A percentile compares a stretch with the other conserved stretches of the same genome.
phyloP scores from a whole-genome alignment of 2,888 invertebrate genomes.

The Drosophila nigricruria region DNA sequence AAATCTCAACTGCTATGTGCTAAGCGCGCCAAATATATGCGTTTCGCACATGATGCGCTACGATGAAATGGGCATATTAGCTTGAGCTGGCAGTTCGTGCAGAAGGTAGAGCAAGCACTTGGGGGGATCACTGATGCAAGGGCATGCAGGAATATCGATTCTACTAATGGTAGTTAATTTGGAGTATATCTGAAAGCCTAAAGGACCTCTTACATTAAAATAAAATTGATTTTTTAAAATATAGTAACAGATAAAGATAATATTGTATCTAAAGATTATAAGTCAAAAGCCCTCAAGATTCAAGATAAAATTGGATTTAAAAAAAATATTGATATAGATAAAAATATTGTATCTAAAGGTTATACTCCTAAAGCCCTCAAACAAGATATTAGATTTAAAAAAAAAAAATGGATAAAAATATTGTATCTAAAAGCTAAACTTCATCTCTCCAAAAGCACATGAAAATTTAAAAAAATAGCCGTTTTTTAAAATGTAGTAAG shows the following conservation, averaged over 20 bases:
- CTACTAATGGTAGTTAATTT: no score
- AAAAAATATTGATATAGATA: no score
- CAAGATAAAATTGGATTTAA: no score
- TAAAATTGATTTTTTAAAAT: background rate
- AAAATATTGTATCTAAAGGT: no score
- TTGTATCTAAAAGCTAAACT: background rate
- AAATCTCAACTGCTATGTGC: constrained; percentile 22
- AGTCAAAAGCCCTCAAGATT: no score
- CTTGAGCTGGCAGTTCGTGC: background rate
- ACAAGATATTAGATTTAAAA: no score
- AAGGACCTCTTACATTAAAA: background rate
- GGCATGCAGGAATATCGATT: background rate
- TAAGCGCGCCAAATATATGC: background rate
- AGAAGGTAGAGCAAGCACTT: background rate
- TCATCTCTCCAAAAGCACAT: background rate
- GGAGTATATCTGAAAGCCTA: background rate
- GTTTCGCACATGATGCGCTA: constrained; percentile 16
- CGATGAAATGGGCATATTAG: background rate
- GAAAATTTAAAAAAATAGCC: background rate
- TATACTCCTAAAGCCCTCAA: no score
- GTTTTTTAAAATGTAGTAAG: no score
- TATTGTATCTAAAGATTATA: background rate
- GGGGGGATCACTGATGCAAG: background rate
- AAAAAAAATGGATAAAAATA: background rate
- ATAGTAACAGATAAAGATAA: background rate